Conservation (phyloP, 2,113 vertebrate species). For the Ailurus styani region DNA sequence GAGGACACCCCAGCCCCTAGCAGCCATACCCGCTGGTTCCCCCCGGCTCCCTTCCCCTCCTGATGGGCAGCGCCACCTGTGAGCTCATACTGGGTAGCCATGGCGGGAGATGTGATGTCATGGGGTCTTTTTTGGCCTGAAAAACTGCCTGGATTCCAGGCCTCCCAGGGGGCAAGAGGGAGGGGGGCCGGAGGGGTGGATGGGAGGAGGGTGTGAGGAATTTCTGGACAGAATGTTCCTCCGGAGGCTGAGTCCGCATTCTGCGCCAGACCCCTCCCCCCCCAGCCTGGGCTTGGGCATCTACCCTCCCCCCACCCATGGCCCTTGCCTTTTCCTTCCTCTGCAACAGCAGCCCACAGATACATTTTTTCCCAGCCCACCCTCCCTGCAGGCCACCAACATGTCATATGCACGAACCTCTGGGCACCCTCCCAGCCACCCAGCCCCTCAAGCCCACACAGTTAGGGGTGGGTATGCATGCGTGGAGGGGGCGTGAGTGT, state of each 20-base stretch:
- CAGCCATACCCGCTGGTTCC: background rate
- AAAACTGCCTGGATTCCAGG: conserved; percentile 62
- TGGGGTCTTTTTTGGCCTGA: conserved; percentile 48
- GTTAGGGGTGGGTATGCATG: background rate
- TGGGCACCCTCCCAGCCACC: background rate
- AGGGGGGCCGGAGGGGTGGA: conserved; percentile 21
- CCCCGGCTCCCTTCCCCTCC: background rate
- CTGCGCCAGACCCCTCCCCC: background rate
- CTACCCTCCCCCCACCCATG: background rate
- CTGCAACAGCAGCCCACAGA: conserved; percentile 49
- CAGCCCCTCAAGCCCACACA: background rate
- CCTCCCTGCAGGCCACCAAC: conserved; percentile 18
- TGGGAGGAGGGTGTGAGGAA: conserved; percentile 53
- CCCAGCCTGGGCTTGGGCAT: background rate
- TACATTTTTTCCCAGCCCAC: conserved; percentile 34
- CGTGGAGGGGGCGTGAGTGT: background rate
- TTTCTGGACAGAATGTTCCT: conserved; percentile 76
- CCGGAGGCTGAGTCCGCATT: conserved; percentile 59
- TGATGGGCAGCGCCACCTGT: background rate
- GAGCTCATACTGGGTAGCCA: conserved; percentile 41
- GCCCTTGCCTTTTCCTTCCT: conserved; percentile 54
- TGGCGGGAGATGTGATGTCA: conserved; percentile 64
- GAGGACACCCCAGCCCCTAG: background rate
- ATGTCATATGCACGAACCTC: background rate
- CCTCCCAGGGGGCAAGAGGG: conserved; percentile 53